A percentile compares a stretch with the other conserved stretches of the same genome.
Conservation (phyloP, 2,888 invertebrate genomes). For the Calameuta filiformis region DNA sequence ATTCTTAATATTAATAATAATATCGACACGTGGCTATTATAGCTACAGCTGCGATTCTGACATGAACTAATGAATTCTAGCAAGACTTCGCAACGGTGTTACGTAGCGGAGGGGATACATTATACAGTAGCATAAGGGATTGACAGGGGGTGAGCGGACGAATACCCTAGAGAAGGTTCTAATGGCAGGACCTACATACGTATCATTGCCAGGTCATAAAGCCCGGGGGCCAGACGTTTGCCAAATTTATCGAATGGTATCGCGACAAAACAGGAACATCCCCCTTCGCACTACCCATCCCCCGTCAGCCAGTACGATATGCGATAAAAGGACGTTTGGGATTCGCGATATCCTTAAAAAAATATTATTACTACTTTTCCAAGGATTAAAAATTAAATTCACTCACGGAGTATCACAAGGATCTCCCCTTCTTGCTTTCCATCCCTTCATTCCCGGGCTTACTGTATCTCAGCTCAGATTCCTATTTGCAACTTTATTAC, state of each 20-base stretch:
- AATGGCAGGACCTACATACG: not conserved
- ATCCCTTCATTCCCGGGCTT: not conserved
- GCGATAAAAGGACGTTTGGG: not conserved
- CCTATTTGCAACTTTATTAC: not conserved
- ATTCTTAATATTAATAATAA: constrained; percentile 44
- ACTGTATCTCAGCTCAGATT: not conserved
- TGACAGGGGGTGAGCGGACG: constrained; percentile 1
- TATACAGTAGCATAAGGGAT: constrained; percentile 13
- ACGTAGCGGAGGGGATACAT: constrained; percentile 16
- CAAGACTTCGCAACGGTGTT: constrained; percentile 7
- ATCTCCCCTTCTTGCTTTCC: not conserved
- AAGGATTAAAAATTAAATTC: not conserved
- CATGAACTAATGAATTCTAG: constrained; percentile 44
- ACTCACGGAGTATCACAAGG: not conserved
- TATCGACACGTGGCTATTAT: constrained; percentile 39
- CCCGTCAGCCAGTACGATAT: not conserved
- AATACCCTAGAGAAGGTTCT: not conserved
- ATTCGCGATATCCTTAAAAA: not conserved
- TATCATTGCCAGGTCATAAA: constrained; percentile 17
- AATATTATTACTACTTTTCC: not conserved
- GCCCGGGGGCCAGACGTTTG: constrained; percentile 9
- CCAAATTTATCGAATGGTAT: constrained; percentile 16
- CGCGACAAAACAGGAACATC: constrained; percentile 8
- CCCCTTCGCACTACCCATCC: not conserved
- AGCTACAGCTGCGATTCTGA: constrained; percentile 42